Evolutionary conservation across 2,797 vertebrate species (phyloP), one percentile per base, ranked within the genome.

Genomic region (Miichthys miiuy): DNA sequence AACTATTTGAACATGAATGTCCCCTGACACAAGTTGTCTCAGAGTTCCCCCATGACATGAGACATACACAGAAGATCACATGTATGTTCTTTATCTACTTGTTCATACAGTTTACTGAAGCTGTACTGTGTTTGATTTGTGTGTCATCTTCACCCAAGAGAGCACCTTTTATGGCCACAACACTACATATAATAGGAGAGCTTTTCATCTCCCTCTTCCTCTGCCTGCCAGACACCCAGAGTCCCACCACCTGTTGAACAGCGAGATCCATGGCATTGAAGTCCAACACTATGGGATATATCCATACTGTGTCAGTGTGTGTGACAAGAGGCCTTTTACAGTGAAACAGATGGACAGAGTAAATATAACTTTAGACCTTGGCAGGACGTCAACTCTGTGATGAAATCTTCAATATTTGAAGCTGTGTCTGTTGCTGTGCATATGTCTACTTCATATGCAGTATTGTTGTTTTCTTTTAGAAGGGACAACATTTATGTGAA

Each of bases 221-320:
- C 21, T 62, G 46, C 60, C 69, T 88, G 75, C 85, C 54, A 80
- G 80, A 75, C 58, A 48, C 82, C 89, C 84, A 72, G 63, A 63
- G 83, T 69, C 71, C 41, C 75, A 68, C 72, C 91, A 91, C 88
- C 90, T 92, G 91, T 86, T 89, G 75, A 84, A 87, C 83, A 85
- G 89, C 9, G 1, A 80, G 75, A 58, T 70, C 46, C 63, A 17
- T 55, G 65, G 30, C 70, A 77, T 79, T 56, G 17, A 47, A 64
- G 75, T 46, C 20, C 55, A 76, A 41, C 73, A 30, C 82, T 48
- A 38, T n/a, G 69, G 67, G 68, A 47, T 11, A 20, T 67, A 82
- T 85, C 80, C 80, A 81, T 77, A 74, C 52, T 44, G 50, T 63
- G 79, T 75, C 27, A 51, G 73, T 74, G 23, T 58, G 58, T 64